Evolutionary conservation across 2,797 vertebrate genomes (phyloP), one percentile per base, ranked within the genome.

Genomic region (Chelidonichthys spinosus): DNA sequence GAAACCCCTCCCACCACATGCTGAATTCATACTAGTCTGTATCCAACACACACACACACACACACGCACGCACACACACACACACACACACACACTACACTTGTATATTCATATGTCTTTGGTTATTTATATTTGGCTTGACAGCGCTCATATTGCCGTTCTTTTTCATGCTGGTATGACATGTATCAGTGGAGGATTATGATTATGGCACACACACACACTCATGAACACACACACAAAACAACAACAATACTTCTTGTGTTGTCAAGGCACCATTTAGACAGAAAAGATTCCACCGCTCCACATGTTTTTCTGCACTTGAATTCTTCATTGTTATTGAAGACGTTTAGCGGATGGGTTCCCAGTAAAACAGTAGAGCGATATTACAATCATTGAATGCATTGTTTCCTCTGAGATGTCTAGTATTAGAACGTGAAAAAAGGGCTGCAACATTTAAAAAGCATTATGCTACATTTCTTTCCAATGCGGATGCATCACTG

Each of bases 121-220:
- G 43, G 50, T 74, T 63, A 74, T 76, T 85, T 60, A 81, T 83
- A 65, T 39, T 13, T 52, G 66, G 76, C 76, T 71, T 59, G 69
- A 79, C 75, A 74, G 66, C 9, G 2, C 47, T 73, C 72, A 60
- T 49, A 58, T 61, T 68, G 33, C 32, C 4, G 1, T 77, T 25
- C 39, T 85, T 79, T 81, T 63, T 85, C 68, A 83, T 69, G 44
- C 50, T 44, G 60, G 32, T 70, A 63, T 72, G 59, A 83, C 62
- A 70, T 59, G 49, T 53, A 56, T 74, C 54, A 15, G 6, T 69
- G 25, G 25, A 59, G 63, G 52, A 68, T 60, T 36, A 49, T 46
- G 25, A 71, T 64, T 11, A 40, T 46, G n/a, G 4, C n/a, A n/a
- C n/a, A 25, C 25, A 25, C 47, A 47, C 67, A 43, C 13, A 11